Conservation (phyloP, 2,797 vertebrate genomes). For the Neostethus bicornis region DNA sequence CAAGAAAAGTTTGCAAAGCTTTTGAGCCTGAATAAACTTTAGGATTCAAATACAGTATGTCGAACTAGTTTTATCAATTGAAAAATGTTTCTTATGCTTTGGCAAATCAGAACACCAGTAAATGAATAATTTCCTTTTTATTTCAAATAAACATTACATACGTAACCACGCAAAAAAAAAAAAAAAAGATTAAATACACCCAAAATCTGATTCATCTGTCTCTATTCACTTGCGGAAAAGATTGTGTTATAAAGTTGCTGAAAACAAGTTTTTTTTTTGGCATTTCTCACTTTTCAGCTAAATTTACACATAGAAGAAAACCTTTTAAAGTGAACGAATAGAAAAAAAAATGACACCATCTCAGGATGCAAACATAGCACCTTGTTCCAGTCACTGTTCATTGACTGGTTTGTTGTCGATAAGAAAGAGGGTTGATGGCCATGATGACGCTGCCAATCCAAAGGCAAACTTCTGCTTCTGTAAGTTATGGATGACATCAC, state of each 20-base stretch:
- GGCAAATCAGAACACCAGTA: constrained; percentile 23
- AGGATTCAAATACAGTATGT: too few relatives aligned
- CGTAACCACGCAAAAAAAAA: constrained; percentile 66
- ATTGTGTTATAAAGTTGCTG: constrained; percentile 68
- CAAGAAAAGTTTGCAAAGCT: too few relatives aligned
- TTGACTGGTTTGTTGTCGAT: constrained; percentile 67
- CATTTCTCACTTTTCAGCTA: constrained; percentile 75
- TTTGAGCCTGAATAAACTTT: too few relatives aligned
- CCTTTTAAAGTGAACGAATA: constrained; percentile 49
- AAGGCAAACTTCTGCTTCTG: constrained; percentile 42
- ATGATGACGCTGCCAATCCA: constrained; percentile 35
- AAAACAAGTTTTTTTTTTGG: constrained; percentile 73
- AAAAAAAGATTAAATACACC: constrained; percentile 74
- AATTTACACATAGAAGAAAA: constrained; percentile 64
- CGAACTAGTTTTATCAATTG: not conserved
- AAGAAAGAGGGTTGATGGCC: constrained; percentile 48
- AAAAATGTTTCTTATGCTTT: not conserved
- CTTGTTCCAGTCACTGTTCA: constrained; percentile 71
- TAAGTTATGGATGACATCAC: constrained; percentile 44
- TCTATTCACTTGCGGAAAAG: constrained; percentile 64
- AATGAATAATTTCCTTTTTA: constrained; percentile 65
- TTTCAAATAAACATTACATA: constrained; percentile 74
- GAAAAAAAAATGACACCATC: constrained; percentile 55
- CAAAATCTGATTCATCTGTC: constrained; percentile 65
- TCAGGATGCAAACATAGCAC: constrained; percentile 78